Percentiles rank a stretch among this genome's conserved stretches.
phyloP scores from a whole-genome alignment of 2,797 vertebrate genomes.

The Megalops cyprinoides region DNA sequence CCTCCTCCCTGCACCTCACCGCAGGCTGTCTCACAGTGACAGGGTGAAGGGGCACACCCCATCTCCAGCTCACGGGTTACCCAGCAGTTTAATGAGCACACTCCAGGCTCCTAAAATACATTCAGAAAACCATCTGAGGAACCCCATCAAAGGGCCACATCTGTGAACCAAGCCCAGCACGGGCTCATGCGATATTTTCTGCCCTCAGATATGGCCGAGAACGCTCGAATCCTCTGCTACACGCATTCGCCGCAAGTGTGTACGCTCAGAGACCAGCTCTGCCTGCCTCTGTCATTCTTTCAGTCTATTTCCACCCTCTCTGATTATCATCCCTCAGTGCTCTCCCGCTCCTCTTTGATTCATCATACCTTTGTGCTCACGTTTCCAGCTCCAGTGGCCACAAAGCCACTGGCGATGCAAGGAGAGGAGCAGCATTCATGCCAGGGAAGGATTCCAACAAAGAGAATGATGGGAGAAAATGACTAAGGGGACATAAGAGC shows the following conservation, averaged over 20 bases:
- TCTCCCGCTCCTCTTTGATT: neutral
- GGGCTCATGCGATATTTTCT: neutral
- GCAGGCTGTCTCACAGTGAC: neutral
- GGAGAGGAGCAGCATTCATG: slow-evolving; percentile 1
- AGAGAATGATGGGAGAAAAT: neutral
- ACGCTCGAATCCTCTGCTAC: neutral
- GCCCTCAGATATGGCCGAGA: neutral
- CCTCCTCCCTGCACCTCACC: neutral
- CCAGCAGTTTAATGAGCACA: neutral
- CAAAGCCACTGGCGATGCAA: slow-evolving; percentile 13
- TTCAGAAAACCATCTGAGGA: neutral
- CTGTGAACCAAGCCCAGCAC: neutral
- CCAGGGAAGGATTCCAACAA: slow-evolving; percentile 1
- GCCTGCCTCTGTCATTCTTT: neutral
- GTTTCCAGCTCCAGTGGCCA: slow-evolving; percentile 16
- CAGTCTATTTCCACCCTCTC: slow-evolving; percentile 9
- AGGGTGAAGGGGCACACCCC: neutral
- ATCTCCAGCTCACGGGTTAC: neutral
- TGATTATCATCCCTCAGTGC: slow-evolving; percentile 8
- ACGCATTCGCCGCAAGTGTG: neutral
- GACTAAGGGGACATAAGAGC: neutral
- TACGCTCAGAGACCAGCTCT: neutral
- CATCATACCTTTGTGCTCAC: slow-evolving; percentile 18
- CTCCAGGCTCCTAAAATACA: slow-evolving; percentile 7
- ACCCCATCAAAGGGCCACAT: neutral